Evolutionary conservation across 2,113 vertebrate genomes (phyloP).

Genomic region (Gambusia affinis): DNA sequence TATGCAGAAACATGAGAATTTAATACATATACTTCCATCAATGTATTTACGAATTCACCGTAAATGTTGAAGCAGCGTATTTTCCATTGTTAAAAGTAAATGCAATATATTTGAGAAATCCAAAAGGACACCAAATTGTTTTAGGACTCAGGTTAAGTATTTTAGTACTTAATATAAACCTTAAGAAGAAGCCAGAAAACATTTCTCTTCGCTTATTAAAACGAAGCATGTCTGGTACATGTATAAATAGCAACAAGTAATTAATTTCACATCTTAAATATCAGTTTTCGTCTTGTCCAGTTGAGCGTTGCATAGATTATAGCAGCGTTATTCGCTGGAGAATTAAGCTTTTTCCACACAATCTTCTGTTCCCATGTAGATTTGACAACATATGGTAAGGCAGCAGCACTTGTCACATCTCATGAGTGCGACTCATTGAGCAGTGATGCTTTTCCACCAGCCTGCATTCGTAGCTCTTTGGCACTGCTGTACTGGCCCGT

Average conservation of each 20-base stretch:
- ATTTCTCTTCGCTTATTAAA: too few relatives aligned
- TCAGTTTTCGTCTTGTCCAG: too few relatives aligned
- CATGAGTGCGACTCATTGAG: not conserved
- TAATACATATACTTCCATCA: slow-evolving; percentile 7
- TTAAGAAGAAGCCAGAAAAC: too few relatives aligned
- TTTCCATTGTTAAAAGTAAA: not conserved
- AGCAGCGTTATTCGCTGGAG: not conserved
- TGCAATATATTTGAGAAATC: too few relatives aligned
- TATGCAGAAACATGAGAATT: slow-evolving; percentile 21
- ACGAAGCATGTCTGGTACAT: too few relatives aligned
- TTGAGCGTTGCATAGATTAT: not conserved
- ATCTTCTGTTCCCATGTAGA: not conserved
- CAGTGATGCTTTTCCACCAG: not conserved
- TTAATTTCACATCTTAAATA: too few relatives aligned
- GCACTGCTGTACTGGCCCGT: not conserved
- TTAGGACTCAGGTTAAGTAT: too few relatives aligned
- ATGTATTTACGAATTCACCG: too few relatives aligned
- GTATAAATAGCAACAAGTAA: too few relatives aligned
- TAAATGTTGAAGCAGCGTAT: not conserved
- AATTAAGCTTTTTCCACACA: not conserved
- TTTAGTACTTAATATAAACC: too few relatives aligned
- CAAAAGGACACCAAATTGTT: too few relatives aligned
- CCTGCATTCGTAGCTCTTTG: not conserved
- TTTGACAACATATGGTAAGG: not conserved
- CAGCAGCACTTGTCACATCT: not conserved